These are phyloP conservation scores for Arctia plantaginis DNA, from an alignment of 2,888 invertebrate genomes.

Conservation along the genomic window DNA sequence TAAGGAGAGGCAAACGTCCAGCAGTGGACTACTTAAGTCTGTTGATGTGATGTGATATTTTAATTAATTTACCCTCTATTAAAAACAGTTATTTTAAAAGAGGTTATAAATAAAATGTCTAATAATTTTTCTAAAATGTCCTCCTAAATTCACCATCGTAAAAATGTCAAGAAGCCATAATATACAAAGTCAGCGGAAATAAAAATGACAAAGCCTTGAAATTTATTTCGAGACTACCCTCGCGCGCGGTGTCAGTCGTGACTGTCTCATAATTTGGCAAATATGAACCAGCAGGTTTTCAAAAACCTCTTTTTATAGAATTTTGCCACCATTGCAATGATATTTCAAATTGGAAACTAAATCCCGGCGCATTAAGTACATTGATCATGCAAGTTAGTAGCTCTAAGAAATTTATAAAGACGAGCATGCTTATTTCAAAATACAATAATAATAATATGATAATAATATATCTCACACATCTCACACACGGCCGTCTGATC, in stretches of 20 bases:
- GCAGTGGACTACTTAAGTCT: no score
- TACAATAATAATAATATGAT: no score
- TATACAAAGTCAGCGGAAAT: constrained; percentile 35
- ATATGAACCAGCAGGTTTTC: constrained; percentile 18
- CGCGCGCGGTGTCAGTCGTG: constrained; percentile 29
- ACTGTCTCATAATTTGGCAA: constrained; percentile 37
- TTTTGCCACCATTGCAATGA: no score
- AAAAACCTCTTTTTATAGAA: background rate
- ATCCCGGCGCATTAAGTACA: no score
- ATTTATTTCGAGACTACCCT: constrained; percentile 36
- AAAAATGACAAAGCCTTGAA: constrained; percentile 37
- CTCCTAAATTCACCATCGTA: constrained; percentile 21
- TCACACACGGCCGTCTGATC: no score
- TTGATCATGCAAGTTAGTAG: no score
- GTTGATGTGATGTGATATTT: no score
- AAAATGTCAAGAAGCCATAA: constrained; percentile 23
- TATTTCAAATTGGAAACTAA: no score
- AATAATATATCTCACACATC: no score
- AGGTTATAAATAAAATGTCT: constrained; percentile 4
- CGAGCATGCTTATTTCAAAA: no score
- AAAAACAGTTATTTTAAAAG: constrained; percentile 4
- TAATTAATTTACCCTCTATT: background rate
- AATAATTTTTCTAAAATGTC: constrained; percentile 13
- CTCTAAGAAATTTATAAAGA: no score
- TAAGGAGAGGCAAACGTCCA: no score